A percentile compares a stretch with the other conserved stretches of the same genome.
phyloP scores from a whole-genome alignment of 2,888 invertebrate species.

The Caenorhabditis sp. region DNA sequence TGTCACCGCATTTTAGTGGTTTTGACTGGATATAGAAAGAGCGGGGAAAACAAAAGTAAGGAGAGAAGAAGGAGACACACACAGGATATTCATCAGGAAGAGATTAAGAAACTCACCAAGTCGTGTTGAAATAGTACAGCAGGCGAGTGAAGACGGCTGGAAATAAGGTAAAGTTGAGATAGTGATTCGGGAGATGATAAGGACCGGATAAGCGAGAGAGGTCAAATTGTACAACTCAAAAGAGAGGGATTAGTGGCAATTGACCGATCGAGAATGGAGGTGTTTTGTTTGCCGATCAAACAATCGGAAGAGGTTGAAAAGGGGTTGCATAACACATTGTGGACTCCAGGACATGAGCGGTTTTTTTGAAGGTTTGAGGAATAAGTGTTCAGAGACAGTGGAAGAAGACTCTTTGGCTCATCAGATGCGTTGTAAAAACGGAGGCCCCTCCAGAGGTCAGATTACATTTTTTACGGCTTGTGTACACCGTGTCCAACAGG shows the following conservation, averaged over 20 bases:
- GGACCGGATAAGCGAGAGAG: background rate
- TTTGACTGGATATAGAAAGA: background rate
- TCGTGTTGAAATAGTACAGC: conserved; percentile 1
- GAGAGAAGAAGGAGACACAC: background rate
- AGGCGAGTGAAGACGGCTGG: background rate
- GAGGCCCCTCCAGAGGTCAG: background rate
- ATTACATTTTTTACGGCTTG: background rate
- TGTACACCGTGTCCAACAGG: background rate
- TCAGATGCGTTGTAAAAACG: background rate
- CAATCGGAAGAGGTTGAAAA: conserved; percentile 10
- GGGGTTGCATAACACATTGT: conserved; percentile 13
- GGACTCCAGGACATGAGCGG: background rate
- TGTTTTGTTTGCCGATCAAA: conserved; percentile 31
- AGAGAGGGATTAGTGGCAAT: conserved; percentile 2
- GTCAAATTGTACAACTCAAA: background rate
- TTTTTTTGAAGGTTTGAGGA: background rate
- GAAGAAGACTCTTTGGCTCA: background rate
- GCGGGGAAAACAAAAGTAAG: too few species aligned
- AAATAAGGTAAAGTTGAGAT: background rate
- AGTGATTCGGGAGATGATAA: background rate
- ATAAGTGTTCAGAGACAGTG: background rate
- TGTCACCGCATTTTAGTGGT: conserved; percentile 34
- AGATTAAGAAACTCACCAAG: background rate
- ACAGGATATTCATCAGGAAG: conserved; percentile 3
- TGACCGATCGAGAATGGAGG: conserved; percentile 19